Evolutionary conservation across 2,797 vertebrate genomes (phyloP).

Genomic region (Petrocephalus sullivani): DNA sequence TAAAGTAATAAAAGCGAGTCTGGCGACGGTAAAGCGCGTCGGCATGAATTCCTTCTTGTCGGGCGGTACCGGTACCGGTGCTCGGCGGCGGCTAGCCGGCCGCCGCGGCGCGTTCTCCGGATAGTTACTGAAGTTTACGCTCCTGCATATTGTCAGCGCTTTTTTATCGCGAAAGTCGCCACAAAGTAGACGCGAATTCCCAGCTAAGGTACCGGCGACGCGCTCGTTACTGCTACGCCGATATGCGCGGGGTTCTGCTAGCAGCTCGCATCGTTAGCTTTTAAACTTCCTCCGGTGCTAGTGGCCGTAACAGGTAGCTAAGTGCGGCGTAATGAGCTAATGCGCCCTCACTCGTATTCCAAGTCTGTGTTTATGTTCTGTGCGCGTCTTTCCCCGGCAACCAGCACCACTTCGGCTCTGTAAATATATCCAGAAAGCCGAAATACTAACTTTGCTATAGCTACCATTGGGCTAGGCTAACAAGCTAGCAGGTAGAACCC

Average conservation of each 20-base stretch:
- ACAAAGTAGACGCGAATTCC: background rate
- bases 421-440: background rate
- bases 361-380: background rate
- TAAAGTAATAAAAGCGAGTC: background rate
- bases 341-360: background rate
- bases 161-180: background rate
- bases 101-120: background rate
- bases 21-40: background rate
- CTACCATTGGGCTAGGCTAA: background rate
- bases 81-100: background rate
- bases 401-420: background rate
- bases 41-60: background rate
- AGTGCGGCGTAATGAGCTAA: background rate
- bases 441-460: slow-evolving; percentile 1
- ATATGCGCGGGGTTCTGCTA: background rate
- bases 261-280: background rate
- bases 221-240: background rate
- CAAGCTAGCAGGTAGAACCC: background rate
- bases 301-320: slow-evolving; percentile 1
- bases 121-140: background rate
- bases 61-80: background rate
- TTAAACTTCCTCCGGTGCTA: background rate
- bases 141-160: background rate
- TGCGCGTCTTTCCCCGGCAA: background rate
- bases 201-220: background rate